Evolutionary conservation across 1,140 invertebrate genomes (phyloP), one percentile per base, ranked within the genome.

Genomic region (Tetraneura akinire): DNA sequence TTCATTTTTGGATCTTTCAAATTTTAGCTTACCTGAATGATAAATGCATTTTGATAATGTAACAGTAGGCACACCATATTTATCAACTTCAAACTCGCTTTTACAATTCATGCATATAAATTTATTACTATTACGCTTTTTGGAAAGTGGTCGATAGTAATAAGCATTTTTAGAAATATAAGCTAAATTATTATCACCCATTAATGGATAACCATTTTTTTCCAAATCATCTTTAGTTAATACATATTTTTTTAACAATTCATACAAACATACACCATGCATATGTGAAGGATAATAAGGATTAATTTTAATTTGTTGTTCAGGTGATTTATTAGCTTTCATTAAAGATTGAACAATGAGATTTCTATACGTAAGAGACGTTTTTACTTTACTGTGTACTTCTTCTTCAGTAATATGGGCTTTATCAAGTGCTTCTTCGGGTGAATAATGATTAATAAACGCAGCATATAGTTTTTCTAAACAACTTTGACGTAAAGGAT

Each of bases 21-120:
- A 80, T 92, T 92, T 84, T 92, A 92, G 80, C 95, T 94, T 86
- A 92, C 94, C 87, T 97, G 96, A 87, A 95, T 97, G 84, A 94
- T 90, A 88, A 96, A 97, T 84, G 94, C 91, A 86, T 95, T 91
- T 82, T 90, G 68, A 55, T 37, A 64, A 21, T 45, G 80, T 87
- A 11, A 87, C 86, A 10, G 90, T 84, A 57, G 91, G 88, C 82
- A 91, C 89, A 10, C 95, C 94, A 84, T 91, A 90, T 80, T 92
- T 91, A 84, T 92, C 88, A 14, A 97, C 90, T 83, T 88, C 88
- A 84, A 94, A 98, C 1, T 90, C 87, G 85, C 92, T 92, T 42
- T 90, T 90, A 87, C 96, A 98, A 80, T 96, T 89, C 81, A 89
- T 88, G 86, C 96, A 98, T 62, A 90, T 90, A 84, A 93, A 90